Percentiles rank a stretch among this genome's conserved stretches.
Conservation (phyloP, 2,797 vertebrate genomes). For the Oophaga sylvatica region DNA sequence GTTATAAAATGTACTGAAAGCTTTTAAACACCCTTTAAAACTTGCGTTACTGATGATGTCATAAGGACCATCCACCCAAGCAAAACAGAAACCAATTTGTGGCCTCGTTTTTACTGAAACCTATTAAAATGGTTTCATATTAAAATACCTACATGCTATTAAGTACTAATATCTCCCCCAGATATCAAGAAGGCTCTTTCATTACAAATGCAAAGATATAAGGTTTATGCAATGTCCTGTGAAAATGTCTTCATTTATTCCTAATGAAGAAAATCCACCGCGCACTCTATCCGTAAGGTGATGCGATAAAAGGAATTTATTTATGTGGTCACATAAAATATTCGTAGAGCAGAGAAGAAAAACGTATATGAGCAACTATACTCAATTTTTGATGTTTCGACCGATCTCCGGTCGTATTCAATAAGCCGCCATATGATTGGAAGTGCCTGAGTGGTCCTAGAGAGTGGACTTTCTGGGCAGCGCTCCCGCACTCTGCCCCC, state of each 20-base stretch:
- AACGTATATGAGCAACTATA: too few species aligned
- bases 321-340: too few species aligned
- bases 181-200: slow-evolving; percentile 76
- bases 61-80: slow-evolving; percentile 75
- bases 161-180: slow-evolving; percentile 76
- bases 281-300: too few species aligned
- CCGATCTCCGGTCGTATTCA: too few species aligned
- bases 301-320: too few species aligned
- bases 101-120: slow-evolving; percentile 73
- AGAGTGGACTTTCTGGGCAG: too few species aligned
- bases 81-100: slow-evolving; percentile 77
- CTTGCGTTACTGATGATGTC: slow-evolving; percentile 71
- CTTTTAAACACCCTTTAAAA: slow-evolving; percentile 81
- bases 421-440: too few species aligned
- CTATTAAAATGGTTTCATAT: slow-evolving; percentile 77
- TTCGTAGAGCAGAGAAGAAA: too few species aligned
- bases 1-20: slow-evolving; percentile 78
- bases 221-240: slow-evolving; percentile 1
- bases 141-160: slow-evolving; percentile 81
- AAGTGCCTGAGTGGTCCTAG: too few species aligned
- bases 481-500: too few species aligned
- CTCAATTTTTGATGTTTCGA: too few species aligned
- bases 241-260: slow-evolving; percentile 25
- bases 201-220: slow-evolving; percentile 56
- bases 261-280: too few species aligned